Conservation (phyloP, 1,140 invertebrate species). For the Papilio machaon region DNA sequence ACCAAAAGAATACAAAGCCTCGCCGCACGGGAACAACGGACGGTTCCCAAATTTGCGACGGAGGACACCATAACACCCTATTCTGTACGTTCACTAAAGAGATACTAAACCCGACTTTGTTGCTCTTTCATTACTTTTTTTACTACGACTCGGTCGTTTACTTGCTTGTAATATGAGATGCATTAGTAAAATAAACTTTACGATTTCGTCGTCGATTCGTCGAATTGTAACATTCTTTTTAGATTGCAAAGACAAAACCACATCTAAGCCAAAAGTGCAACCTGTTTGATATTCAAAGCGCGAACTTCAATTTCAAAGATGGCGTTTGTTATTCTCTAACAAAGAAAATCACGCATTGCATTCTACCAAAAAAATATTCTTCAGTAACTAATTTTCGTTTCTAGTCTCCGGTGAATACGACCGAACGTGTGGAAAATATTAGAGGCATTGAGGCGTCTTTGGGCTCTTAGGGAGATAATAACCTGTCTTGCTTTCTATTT, state of each 20-base stretch:
- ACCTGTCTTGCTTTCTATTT: slow-evolving; percentile 77
- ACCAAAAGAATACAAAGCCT: slow-evolving; percentile 73
- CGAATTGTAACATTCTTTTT: slow-evolving; percentile 27
- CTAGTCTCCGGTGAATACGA: slow-evolving; percentile 74
- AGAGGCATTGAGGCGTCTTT: slow-evolving; percentile 67
- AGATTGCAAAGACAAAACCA: slow-evolving; percentile 18
- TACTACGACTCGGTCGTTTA: slow-evolving; percentile 41
- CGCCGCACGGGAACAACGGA: slow-evolving; percentile 63
- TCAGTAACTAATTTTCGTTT: slow-evolving; percentile 80
- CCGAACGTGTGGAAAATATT: slow-evolving; percentile 80
- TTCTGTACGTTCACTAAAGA: slow-evolving; percentile 48
- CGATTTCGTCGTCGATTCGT: slow-evolving; percentile 12
- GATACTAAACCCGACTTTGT: slow-evolving; percentile 59
- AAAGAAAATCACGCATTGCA: slow-evolving; percentile 79
- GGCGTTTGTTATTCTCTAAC: slow-evolving; percentile 74
- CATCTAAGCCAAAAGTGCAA: slow-evolving; percentile 43
- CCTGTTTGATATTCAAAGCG: slow-evolving; percentile 65
- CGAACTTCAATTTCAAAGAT: slow-evolving; percentile 77
- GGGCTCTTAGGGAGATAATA: slow-evolving; percentile 76
- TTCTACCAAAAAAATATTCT: slow-evolving; percentile 74
- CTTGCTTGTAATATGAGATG: slow-evolving; percentile 42
- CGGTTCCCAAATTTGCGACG: slow-evolving; percentile 69
- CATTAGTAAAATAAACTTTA: slow-evolving; percentile 33
- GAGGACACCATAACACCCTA: slow-evolving; percentile 63
- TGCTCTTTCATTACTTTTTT: slow-evolving; percentile 54